A percentile compares a stretch with the other conserved stretches of the same genome.
Conservation (phyloP, 2,113 vertebrate genomes). For the Pluvialis apricaria region DNA sequence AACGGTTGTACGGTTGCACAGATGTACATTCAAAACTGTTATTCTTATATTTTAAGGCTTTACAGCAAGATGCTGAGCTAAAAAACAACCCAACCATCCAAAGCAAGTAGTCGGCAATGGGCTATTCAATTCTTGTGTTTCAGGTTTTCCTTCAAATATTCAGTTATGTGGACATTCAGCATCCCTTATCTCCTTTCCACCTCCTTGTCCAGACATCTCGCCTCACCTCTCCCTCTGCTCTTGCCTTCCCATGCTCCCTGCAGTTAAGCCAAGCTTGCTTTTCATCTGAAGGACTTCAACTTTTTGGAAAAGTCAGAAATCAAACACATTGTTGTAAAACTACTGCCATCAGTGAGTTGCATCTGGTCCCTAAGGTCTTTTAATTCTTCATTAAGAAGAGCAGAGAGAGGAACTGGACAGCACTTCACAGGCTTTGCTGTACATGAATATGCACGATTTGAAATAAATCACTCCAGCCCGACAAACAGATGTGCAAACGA, state of each 20-base stretch:
- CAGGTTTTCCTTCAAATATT: not conserved
- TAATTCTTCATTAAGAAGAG: not conserved
- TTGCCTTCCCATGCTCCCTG: not conserved
- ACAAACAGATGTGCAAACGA: not conserved
- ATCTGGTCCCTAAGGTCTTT: not conserved
- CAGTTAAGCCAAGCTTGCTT: not conserved
- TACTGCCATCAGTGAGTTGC: not conserved
- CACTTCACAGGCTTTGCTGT: not conserved
- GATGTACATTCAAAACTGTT: not conserved
- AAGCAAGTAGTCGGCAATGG: not conserved
- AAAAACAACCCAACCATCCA: not conserved
- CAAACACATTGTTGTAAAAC: not conserved
- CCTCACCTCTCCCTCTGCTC: not conserved
- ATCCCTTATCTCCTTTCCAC: not conserved
- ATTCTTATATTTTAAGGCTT: not conserved
- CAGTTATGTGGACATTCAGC: not conserved
- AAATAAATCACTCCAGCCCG: not conserved
- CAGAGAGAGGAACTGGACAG: not conserved
- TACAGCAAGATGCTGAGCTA: not conserved
- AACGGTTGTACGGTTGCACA: accelerated
- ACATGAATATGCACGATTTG: accelerated
- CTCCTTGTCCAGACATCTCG: not conserved
- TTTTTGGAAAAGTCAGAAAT: not conserved
- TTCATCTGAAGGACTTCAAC: not conserved
- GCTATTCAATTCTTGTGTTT: not conserved